Evolutionary conservation across 2,888 invertebrate genomes (phyloP).

Genomic region (Clivina fossor): DNA sequence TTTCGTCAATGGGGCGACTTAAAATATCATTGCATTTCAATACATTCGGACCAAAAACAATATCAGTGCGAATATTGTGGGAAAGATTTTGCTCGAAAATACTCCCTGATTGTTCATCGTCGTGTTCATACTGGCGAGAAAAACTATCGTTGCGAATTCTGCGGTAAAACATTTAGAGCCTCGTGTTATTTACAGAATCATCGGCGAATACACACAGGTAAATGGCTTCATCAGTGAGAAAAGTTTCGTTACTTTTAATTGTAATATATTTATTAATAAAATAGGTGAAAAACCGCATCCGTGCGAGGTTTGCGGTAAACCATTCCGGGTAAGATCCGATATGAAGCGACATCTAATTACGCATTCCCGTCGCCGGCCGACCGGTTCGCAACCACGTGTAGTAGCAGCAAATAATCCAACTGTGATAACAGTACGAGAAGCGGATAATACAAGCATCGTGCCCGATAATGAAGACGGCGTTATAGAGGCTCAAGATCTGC

Average conservation of each 20-base stretch:
- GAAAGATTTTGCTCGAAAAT: conserved; percentile 85
- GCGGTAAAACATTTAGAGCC: conserved; percentile 80
- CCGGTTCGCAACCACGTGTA: conserved; percentile 14
- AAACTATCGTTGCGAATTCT: conserved; percentile 84
- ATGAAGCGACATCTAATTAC: conserved; percentile 78
- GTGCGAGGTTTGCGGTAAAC: conserved; percentile 75
- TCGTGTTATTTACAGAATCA: conserved; percentile 84
- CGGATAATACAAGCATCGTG: conserved; percentile 39
- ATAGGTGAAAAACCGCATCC: conserved; percentile 76
- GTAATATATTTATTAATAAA: background rate
- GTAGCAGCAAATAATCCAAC: conserved; percentile 40
- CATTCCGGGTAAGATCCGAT: conserved; percentile 81
- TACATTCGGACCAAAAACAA: conserved; percentile 78
- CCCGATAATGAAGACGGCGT: conserved; percentile 45
- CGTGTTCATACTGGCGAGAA: conserved; percentile 85
- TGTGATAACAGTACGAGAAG: conserved; percentile 38
- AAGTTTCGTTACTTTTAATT: conserved; percentile 1
- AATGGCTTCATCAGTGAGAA: too few species aligned
- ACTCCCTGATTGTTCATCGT: conserved; percentile 81
- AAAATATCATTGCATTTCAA: conserved; percentile 81
- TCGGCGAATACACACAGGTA: conserved; percentile 81
- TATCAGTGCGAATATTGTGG: conserved; percentile 88
- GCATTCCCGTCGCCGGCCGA: conserved; percentile 57
- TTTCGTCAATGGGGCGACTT: conserved; percentile 89
- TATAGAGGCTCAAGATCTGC: conserved; percentile 46